Evolutionary conservation across 2,888 invertebrate species (phyloP).

Genomic region (Cordilura impudica): DNA sequence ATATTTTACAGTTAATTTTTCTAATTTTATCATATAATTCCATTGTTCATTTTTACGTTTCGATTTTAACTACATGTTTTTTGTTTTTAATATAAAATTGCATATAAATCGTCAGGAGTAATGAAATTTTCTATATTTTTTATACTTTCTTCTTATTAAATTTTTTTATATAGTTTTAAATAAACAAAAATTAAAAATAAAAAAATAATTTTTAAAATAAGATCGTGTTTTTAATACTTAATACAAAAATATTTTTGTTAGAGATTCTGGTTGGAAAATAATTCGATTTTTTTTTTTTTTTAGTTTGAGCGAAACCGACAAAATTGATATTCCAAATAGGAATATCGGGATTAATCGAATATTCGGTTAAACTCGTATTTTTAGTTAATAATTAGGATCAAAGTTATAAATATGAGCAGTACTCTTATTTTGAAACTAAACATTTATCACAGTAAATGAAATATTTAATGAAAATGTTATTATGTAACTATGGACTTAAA

Average conservation of each 20-base stretch:
- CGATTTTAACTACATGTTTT: not conserved
- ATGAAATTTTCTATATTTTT: not conserved
- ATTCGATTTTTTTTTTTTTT: not conserved
- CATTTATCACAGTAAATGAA: slow-evolving; percentile 57
- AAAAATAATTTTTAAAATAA: not conserved
- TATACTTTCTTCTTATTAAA: slow-evolving; percentile 4
- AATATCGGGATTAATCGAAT: too few relatives aligned
- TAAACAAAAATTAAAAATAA: slow-evolving; percentile 13
- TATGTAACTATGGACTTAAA: slow-evolving; percentile 1
- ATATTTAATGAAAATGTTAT: not conserved
- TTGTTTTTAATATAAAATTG: not conserved
- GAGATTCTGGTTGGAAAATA: not conserved
- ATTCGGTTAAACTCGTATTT: too few relatives aligned
- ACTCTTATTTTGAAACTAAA: slow-evolving; percentile 3
- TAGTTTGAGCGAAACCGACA: too few relatives aligned
- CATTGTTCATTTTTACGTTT: not conserved
- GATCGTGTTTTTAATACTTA: not conserved
- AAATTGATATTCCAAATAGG: not conserved
- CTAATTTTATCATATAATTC: not conserved
- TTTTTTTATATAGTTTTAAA: slow-evolving; percentile 32
- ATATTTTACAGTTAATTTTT: slow-evolving; percentile 6
- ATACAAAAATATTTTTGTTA: not conserved
- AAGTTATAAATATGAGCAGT: not conserved
- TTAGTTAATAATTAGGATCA: too few relatives aligned
- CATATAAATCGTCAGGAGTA: too few relatives aligned